Conservation (phyloP, 2,113 vertebrate species). For the Corythoichthys intestinalis region DNA sequence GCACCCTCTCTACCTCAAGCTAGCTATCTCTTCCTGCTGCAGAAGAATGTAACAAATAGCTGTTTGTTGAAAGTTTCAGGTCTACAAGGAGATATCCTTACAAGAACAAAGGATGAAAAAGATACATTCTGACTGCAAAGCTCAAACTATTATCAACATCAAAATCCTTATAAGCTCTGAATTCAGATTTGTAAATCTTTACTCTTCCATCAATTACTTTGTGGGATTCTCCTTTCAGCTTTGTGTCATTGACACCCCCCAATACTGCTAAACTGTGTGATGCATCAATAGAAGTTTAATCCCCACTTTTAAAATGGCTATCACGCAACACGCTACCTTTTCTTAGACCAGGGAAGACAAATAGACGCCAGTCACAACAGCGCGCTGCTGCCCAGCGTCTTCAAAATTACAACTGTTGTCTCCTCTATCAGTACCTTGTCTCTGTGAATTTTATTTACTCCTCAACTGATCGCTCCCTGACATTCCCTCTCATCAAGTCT, state of each 20-base stretch:
- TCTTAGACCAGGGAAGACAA: neutral
- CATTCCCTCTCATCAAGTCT: neutral
- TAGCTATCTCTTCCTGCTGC: too few species aligned
- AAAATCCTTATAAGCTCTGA: neutral
- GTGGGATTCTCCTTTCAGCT: neutral
- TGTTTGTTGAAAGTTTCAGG: neutral
- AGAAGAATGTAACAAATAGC: neutral
- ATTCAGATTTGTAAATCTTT: neutral
- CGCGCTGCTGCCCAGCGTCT: neutral
- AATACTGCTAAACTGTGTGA: neutral
- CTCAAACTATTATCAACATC: neutral
- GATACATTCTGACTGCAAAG: neutral
- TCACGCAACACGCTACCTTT: neutral
- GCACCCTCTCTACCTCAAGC: neutral
- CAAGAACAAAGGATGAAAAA: neutral
- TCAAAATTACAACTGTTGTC: constrained; percentile 4
- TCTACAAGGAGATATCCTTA: neutral
- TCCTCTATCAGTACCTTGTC: neutral
- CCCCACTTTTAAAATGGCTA: neutral
- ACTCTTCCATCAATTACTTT: neutral
- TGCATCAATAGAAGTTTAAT: neutral
- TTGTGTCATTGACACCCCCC: neutral
- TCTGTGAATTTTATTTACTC: constrained; percentile 6
- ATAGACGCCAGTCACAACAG: constrained; percentile 5
- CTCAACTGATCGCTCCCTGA: constrained; percentile 1